phyloP scores from a whole-genome alignment of 2,797 vertebrate species.

The Heterohyrax brucei region DNA sequence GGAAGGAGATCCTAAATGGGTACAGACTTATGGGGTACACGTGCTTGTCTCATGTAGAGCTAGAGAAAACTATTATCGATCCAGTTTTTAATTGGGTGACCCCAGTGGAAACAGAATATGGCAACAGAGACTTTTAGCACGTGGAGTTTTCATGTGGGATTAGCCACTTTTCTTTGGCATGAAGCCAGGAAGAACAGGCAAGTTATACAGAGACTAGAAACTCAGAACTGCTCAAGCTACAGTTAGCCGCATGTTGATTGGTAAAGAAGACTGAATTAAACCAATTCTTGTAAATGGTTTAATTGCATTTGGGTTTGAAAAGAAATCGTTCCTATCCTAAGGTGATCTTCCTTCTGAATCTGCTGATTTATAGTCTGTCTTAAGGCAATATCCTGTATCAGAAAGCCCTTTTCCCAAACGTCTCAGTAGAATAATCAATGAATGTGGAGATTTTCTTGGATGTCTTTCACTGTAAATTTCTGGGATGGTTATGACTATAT shows the following conservation, averaged over 20 bases:
- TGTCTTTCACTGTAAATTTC: conserved; percentile 45
- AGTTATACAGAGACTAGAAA: conserved; percentile 11
- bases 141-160: conserved; percentile 43
- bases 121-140: conserved; percentile 47
- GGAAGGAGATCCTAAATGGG: background rate
- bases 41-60: background rate
- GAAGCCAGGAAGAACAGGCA: conserved; percentile 7
- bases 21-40: background rate
- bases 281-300: background rate
- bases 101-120: conserved; percentile 40
- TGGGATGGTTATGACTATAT: background rate
- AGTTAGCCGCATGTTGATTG: background rate
- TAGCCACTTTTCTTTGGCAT: conserved; percentile 62
- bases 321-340: background rate
- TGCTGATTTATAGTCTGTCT: conserved; percentile 26
- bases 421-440: conserved; percentile 57
- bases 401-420: background rate
- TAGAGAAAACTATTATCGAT: background rate
- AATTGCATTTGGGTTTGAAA: background rate
- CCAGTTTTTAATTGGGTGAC: conserved; percentile 36
- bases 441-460: conserved; percentile 33
- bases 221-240: background rate
- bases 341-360: background rate
- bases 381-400: background rate
- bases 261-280: background rate